A percentile compares a stretch with the other conserved stretches of the same genome.
phyloP scores from a whole-genome alignment of 2,888 invertebrate genomes.

The Corbicula japonica region DNA sequence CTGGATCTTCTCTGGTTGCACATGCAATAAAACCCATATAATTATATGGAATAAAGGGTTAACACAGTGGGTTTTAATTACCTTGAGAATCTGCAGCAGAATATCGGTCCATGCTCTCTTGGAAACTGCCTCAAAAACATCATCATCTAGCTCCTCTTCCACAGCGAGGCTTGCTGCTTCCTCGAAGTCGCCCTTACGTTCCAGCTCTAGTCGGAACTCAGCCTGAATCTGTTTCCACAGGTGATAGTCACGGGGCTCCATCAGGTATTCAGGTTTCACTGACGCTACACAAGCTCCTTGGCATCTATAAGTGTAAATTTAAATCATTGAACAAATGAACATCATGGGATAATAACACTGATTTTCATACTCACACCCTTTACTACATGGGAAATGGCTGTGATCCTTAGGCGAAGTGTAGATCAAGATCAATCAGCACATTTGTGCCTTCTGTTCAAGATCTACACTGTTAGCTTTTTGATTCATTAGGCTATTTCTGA shows the following conservation, averaged over 20 bases:
- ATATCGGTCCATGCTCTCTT: constrained; percentile 86
- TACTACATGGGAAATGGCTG: too few species aligned
- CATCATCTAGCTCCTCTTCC: constrained; percentile 82
- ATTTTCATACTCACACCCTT: too few species aligned
- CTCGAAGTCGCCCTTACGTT: constrained; percentile 70
- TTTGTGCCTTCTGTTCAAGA: too few species aligned
- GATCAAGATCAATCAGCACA: too few species aligned
- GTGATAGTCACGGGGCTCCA: constrained; percentile 84
- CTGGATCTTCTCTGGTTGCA: too few species aligned
- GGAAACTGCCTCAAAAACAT: constrained; percentile 86
- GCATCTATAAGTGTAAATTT: constrained; percentile 73
- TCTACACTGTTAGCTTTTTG: too few species aligned
- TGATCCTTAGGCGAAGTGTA: too few species aligned
- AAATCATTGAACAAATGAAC: not conserved
- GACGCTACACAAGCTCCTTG: constrained; percentile 86
- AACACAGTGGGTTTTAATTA: too few species aligned
- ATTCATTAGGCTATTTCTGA: too few species aligned
- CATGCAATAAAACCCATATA: too few species aligned
- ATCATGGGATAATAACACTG: too few species aligned
- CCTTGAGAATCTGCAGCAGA: constrained; percentile 86
- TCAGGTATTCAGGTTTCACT: constrained; percentile 86
- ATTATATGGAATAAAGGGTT: too few species aligned
- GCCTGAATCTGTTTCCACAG: constrained; percentile 84
- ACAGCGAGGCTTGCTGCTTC: constrained; percentile 73
- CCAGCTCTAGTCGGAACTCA: constrained; percentile 71